A percentile compares a stretch with the other conserved stretches of the same genome.
Conservation (phyloP, 2,797 vertebrate genomes). For the Moxostoma hubbsi region DNA sequence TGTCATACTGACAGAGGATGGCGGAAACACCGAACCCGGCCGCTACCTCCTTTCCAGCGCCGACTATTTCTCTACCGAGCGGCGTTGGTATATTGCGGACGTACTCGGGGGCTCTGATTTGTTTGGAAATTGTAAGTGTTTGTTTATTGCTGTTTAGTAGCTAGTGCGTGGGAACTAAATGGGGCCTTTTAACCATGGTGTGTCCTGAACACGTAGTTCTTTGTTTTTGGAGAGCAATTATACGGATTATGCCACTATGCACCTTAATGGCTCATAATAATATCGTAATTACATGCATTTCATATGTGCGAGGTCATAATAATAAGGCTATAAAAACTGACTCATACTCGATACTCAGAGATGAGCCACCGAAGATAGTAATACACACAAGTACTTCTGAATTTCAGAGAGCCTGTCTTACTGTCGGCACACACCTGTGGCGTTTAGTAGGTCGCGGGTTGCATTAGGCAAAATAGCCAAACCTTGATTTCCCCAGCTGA, state of each 20-base stretch:
- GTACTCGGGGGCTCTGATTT: constrained; percentile 91
- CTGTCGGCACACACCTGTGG: too few species aligned
- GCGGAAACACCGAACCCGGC: constrained; percentile 85
- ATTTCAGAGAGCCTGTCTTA: not conserved
- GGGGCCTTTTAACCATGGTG: not conserved
- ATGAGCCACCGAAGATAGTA: too few species aligned
- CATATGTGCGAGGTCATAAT: not conserved
- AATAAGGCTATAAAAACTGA: not conserved
- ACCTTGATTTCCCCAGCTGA: not conserved
- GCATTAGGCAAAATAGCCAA: not conserved
- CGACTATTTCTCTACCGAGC: constrained; percentile 84
- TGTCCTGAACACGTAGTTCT: not conserved
- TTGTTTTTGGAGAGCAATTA: not conserved
- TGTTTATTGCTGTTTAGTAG: not conserved
- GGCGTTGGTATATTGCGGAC: constrained; percentile 89
- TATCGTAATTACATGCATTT: not conserved
- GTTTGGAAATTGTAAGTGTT: constrained; percentile 91
- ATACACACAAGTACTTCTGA: too few species aligned
- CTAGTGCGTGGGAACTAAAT: not conserved
- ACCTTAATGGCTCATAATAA: not conserved
- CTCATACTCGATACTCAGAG: too few species aligned
- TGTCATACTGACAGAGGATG: constrained; percentile 67
- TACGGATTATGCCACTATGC: not conserved
- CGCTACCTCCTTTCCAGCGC: constrained; percentile 83
- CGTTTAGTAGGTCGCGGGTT: not conserved